Percentiles rank a stretch among this genome's conserved stretches.
Conservation (phyloP, 2,797 vertebrate genomes). For the Falco peregrinus region DNA sequence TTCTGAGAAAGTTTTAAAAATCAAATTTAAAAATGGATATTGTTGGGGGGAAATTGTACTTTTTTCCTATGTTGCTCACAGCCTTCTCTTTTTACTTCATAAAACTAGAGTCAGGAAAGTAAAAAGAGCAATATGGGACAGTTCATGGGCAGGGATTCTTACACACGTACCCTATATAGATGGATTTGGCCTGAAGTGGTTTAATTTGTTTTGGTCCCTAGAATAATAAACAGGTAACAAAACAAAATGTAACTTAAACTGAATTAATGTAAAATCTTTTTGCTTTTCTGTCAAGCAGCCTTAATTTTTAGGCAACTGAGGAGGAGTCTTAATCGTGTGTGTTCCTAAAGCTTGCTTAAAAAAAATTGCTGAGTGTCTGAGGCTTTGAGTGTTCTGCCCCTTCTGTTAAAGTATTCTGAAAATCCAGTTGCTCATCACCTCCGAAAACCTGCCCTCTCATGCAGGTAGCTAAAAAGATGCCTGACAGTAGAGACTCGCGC, state of each 20-base stretch:
- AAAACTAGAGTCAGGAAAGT: neutral
- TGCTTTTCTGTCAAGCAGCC: neutral
- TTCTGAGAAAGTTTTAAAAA: neutral
- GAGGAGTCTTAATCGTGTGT: neutral
- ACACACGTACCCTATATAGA: neutral
- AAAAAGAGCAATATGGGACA: neutral
- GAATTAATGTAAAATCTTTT: neutral
- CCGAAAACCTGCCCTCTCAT: neutral
- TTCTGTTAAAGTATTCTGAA: neutral
- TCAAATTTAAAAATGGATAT: neutral
- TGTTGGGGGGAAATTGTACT: neutral
- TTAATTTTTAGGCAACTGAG: neutral
- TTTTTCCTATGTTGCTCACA: neutral
- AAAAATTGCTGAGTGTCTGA: neutral
- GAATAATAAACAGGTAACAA: neutral
- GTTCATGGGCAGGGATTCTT: neutral
- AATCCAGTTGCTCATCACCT: neutral
- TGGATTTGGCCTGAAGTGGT: neutral
- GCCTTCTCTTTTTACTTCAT: neutral
- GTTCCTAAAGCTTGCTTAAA: neutral
- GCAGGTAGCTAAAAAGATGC: neutral
- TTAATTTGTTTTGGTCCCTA: neutral
- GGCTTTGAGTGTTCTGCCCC: neutral
- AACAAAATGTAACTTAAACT: neutral
- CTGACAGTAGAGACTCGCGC: neutral